Base-by-base conservation (phyloP, 2,113 vertebrate genomes). In the Clarias gariepinus region DNA sequence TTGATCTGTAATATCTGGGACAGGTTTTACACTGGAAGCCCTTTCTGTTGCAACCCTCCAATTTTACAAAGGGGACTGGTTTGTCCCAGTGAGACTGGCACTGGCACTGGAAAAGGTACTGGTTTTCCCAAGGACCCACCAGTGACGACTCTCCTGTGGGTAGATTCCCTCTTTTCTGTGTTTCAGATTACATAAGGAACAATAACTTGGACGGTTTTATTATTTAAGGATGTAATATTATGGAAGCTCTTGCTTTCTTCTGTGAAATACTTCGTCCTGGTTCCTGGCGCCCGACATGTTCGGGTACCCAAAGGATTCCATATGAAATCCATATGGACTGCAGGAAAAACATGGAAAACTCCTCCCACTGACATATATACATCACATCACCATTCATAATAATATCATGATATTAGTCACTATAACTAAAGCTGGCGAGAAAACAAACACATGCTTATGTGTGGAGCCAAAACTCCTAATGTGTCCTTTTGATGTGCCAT, bases 401-500 rank as follows among this genome's bases (percentile, higher is more conserved):
- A 41, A 6, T 4, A 36, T 30, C 13, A 33, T 33, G 7, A 18
- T 33, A 15, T 71, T 71, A 78, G n/a, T 57, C 18, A 58, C 16
- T 30, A 5, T n/a, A 77, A 47, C 36, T 52, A 71, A 77, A n/a
- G n/a, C 61, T 28, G 23, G n/a, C n/a, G 19, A 15, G 61, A 82
- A 68, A 36, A 36, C 52, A 68, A 41, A 66, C 41, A 12, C 7
- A 25, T 41, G 0, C 8, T 36, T 83, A n/a, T 52, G n/a, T n/a
- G n/a, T n/a, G 33, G 60, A 74, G 61, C 81, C 52, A 69, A 88
- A 88, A 64, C 73, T 47, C 36, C 11, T n/a, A 52, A 36, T 18
- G 18, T 25, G 33, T 25, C 41, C 83, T 66, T 3, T 84, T 89
- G 83, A 89, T 86, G 86, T 58, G 69, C 73, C 16, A 57, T 78